Conservation (phyloP, 1,140 invertebrate species). For the Drosophila gunungcola region DNA sequence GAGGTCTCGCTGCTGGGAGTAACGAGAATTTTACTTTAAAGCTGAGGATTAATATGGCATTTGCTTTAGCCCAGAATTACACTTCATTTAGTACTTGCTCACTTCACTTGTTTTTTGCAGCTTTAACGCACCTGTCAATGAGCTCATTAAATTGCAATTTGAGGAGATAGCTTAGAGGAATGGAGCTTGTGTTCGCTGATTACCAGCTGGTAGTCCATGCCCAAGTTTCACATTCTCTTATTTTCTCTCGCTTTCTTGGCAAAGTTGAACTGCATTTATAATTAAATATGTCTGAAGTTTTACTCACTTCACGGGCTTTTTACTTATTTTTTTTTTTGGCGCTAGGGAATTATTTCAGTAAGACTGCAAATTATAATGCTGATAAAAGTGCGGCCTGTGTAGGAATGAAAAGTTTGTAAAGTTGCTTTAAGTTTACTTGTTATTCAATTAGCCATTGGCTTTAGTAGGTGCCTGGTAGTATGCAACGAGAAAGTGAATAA, state of each 20-base stretch:
- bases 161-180: constrained; percentile 44
- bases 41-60: constrained; percentile 65
- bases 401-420: constrained; percentile 33
- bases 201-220: constrained; percentile 31
- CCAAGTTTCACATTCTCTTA: constrained; percentile 20
- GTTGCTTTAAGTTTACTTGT: constrained; percentile 8
- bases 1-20: constrained; percentile 24
- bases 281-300: constrained; percentile 64
- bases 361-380: constrained; percentile 29
- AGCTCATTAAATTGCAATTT: constrained; percentile 80
- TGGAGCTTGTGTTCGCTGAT: constrained; percentile 50
- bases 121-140: constrained; percentile 60
- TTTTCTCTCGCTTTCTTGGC: constrained; percentile 19
- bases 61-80: constrained; percentile 43
- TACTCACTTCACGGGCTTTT: constrained; percentile 40
- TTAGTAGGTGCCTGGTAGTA: background rate
- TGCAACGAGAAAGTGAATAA: too few species aligned
- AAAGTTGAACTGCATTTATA: constrained; percentile 49
- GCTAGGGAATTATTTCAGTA: constrained; percentile 40
- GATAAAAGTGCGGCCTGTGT: constrained; percentile 26
- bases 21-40: constrained; percentile 29
- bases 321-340: constrained; percentile 13
- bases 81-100: constrained; percentile 53
- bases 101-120: constrained; percentile 6
- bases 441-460: constrained; percentile 20